Evolutionary conservation across 2,797 vertebrate genomes (phyloP).

Genomic region (Zonotrichia albicollis): DNA sequence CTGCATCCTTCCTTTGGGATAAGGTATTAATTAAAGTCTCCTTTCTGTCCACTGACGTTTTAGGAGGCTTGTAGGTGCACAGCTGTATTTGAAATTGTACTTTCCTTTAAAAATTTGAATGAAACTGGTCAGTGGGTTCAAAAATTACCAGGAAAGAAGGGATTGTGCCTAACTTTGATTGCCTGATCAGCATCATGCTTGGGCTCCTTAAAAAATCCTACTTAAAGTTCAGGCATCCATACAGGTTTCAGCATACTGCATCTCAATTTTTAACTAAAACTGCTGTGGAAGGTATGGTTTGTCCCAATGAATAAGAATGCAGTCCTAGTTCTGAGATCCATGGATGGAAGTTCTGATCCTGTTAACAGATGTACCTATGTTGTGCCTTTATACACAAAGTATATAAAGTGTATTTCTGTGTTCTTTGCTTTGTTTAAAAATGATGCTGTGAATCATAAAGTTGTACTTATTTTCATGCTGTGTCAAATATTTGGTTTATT

Average conservation of each 20-base stretch:
- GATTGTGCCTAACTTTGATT: neutral
- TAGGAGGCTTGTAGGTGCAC: neutral
- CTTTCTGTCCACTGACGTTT: neutral
- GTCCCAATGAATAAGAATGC: neutral
- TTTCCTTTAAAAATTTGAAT: neutral
- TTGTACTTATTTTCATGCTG: neutral
- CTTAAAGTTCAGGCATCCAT: neutral
- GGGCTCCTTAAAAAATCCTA: neutral
- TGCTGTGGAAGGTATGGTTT: neutral
- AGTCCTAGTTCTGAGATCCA: neutral
- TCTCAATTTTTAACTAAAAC: neutral
- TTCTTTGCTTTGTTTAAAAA: neutral
- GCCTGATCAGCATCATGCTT: neutral
- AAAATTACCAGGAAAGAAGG: neutral
- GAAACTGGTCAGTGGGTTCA: neutral
- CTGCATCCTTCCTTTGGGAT: neutral
- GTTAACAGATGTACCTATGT: neutral
- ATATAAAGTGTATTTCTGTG: neutral
- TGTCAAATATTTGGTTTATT: neutral
- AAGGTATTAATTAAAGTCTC: neutral
- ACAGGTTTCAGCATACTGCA: neutral
- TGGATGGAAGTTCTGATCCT: neutral
- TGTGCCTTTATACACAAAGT: neutral
- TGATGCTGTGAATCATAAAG: neutral
- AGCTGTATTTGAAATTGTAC: neutral